Evolutionary conservation across 2,113 vertebrate species (phyloP).

Genomic region (Misgurnus mizolepis): DNA sequence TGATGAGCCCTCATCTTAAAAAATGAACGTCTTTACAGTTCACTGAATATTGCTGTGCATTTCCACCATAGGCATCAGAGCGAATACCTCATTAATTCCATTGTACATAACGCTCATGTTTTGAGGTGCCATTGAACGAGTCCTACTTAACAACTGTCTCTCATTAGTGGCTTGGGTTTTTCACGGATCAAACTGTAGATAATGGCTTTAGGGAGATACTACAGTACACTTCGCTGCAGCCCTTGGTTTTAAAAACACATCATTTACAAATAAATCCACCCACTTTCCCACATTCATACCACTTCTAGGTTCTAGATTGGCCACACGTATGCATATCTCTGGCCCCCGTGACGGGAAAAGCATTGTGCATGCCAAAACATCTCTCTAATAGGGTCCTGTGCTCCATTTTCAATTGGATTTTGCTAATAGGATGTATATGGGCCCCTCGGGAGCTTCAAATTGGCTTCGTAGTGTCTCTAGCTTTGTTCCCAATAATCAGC

Average conservation of each 20-base stretch:
- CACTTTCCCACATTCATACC: conserved; percentile 14
- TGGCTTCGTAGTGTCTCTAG: conserved; percentile 57
- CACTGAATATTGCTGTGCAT: not conserved
- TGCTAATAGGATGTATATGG: conserved; percentile 53
- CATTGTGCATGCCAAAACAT: conserved; percentile 48
- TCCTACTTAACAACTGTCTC: conserved; percentile 27
- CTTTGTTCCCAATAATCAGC: conserved; percentile 57
- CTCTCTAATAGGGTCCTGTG: conserved; percentile 46
- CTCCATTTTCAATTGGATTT: conserved; percentile 57
- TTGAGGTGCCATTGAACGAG: conserved; percentile 8
- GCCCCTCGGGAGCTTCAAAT: conserved; percentile 50
- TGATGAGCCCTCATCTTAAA: not conserved
- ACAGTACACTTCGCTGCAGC: conserved; percentile 8
- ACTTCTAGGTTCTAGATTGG: conserved; percentile 31
- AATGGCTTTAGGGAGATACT: conserved; percentile 3
- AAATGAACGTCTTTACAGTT: conserved; percentile 6
- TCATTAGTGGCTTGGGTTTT: conserved; percentile 13
- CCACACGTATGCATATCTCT: conserved; percentile 32
- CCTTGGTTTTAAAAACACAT: conserved; percentile 14
- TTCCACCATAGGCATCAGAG: not conserved
- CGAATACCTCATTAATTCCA: conserved; percentile 10
- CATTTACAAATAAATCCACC: not conserved
- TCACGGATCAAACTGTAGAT: not conserved
- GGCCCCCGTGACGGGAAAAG: conserved; percentile 37
- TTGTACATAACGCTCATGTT: conserved; percentile 11